These are phyloP conservation scores for Cariama cristata DNA, from an alignment of 2,113 vertebrate species.

Conservation along the genomic window DNA sequence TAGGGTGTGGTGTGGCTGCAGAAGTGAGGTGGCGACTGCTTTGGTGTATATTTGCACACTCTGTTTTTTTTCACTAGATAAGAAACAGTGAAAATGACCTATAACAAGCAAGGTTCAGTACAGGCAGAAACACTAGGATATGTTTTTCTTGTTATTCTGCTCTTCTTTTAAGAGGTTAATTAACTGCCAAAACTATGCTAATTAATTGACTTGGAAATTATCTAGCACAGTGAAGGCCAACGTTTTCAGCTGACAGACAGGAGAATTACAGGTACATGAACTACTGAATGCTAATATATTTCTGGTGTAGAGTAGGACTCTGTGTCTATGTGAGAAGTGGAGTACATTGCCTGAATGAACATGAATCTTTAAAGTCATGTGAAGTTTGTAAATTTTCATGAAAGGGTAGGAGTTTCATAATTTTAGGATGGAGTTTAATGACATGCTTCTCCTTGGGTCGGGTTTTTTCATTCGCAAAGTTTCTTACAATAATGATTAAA, in stretches of 20 bases:
- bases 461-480: background rate
- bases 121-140: background rate
- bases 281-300: background rate
- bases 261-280: background rate
- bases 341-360: background rate
- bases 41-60: background rate
- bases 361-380: accelerated
- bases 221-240: background rate
- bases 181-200: background rate
- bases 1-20: background rate
- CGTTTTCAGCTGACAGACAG: background rate
- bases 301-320: background rate
- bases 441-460: background rate
- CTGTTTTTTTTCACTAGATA: background rate
- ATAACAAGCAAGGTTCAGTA: background rate
- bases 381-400: background rate
- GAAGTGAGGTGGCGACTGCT: background rate
- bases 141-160: background rate
- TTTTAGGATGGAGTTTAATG: background rate
- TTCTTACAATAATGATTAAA: background rate
- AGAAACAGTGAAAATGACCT: background rate
- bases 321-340: background rate
- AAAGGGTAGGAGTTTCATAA: background rate
- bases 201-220: background rate
- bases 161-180: background rate